These are phyloP conservation scores for Mesoligia furuncula DNA, from an alignment of 2,888 invertebrate species.

Conservation along the genomic window DNA sequence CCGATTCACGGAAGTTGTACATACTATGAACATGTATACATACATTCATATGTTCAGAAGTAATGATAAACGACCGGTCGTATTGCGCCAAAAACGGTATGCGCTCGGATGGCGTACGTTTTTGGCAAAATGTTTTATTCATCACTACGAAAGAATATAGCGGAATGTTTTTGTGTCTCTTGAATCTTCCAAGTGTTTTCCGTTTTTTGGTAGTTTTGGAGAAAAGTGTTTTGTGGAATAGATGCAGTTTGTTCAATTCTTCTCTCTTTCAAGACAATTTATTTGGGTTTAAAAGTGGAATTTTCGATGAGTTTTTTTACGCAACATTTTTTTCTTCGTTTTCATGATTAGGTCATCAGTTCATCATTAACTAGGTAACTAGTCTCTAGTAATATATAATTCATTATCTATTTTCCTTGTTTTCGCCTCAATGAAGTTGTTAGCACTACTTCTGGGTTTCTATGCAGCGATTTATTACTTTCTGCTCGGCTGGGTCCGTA, in stretches of 20 bases:
- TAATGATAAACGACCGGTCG: slow-evolving; percentile 76
- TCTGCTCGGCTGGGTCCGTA: slow-evolving; percentile 25
- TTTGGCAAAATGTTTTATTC: slow-evolving; percentile 87
- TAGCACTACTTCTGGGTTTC: slow-evolving; percentile 46
- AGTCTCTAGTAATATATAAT: background rate
- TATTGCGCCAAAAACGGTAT: slow-evolving; percentile 78
- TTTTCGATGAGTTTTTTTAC: background rate
- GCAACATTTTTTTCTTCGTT: background rate
- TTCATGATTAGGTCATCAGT: slow-evolving; percentile 5
- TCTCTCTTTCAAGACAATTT: background rate
- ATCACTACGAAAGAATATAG: slow-evolving; percentile 79
- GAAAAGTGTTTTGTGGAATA: slow-evolving; percentile 22
- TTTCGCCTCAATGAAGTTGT: slow-evolving; percentile 39
- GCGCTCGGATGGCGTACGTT: slow-evolving; percentile 67
- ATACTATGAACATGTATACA: slow-evolving; percentile 25
- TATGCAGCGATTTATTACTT: slow-evolving; percentile 46
- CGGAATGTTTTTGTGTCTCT: slow-evolving; percentile 63
- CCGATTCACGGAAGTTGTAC: slow-evolving; percentile 73
- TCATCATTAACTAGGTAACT: slow-evolving; percentile 4
- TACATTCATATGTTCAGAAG: slow-evolving; percentile 54
- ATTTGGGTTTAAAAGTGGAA: background rate
- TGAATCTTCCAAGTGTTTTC: slow-evolving; percentile 23
- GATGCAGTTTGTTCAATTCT: slow-evolving; percentile 5
- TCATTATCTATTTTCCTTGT: slow-evolving; percentile 31
- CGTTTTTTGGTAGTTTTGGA: slow-evolving; percentile 30